Evolutionary conservation across 2,113 vertebrate genomes (phyloP).

Genomic region (Rhagologus leucostigma): DNA sequence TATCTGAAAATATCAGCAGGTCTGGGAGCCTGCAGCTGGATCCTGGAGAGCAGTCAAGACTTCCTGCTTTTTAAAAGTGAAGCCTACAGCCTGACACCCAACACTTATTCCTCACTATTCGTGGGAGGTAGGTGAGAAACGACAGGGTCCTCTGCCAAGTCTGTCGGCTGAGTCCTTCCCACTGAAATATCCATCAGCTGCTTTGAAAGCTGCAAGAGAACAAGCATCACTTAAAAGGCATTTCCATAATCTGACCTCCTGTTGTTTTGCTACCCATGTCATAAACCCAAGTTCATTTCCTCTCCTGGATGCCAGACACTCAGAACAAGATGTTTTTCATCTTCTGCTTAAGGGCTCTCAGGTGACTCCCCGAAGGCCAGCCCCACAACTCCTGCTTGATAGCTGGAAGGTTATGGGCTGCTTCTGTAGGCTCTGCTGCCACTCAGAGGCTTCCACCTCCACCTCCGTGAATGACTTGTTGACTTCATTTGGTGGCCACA

Average conservation of each 20-base stretch:
- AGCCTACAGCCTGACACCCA: background rate
- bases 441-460: background rate
- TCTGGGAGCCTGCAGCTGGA: background rate
- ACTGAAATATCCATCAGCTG: background rate
- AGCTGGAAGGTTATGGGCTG: background rate
- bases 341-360: background rate
- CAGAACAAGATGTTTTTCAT: slow-evolving; percentile 27
- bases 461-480: background rate
- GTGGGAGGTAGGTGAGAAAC: background rate
- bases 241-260: background rate
- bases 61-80: background rate
- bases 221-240: background rate
- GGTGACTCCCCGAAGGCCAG: background rate
- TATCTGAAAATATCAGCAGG: background rate
- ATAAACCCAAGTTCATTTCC: slow-evolving; percentile 24
- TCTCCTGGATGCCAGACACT: slow-evolving; percentile 14
- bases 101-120: background rate
- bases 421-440: background rate
- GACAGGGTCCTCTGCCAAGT: background rate
- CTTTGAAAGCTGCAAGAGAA: background rate
- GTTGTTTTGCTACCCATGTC: slow-evolving; percentile 1
- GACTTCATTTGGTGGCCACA: background rate
- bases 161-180: background rate
- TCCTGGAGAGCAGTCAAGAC: background rate
- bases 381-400: background rate